Evolutionary conservation across 2,113 vertebrate genomes (phyloP), one percentile per base, ranked within the genome.

Genomic region (Prietella phreatophila): DNA sequence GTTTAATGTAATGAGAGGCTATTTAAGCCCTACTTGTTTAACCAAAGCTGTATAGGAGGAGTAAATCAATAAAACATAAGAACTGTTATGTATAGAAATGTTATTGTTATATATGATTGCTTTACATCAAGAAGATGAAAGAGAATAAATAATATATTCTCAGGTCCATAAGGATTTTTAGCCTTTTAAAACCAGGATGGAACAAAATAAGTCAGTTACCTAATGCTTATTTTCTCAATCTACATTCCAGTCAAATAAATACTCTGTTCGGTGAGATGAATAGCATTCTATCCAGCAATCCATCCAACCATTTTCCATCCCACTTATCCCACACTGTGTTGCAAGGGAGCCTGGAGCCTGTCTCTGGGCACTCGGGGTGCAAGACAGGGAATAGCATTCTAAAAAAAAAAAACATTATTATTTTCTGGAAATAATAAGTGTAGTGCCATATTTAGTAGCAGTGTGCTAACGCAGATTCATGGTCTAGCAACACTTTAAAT

Each of bases 1-100:
- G 82, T 90, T 91, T 88, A 88, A 85, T 85, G 87, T 83, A 76
- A 61, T 85, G 87, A 87, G 53, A 82, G 86, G n/a, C 55, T 84
- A 85, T 82, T 71, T 85, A 36, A 85, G 88, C 71, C 80, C 19
- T 87, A 87, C 61, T 83, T 87, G 76, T 83, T 88, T 82, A 80
- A 56, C 69, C 56, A 42, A 81, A 84, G 36, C 86, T 61, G 47
- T 76, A 15, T 25, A 58, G n/a, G 27, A 58, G 15, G 3, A 82
- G 33, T 42, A 22, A 61, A 61, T 33, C 2, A 82, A 47, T 14
- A 39, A 82, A 86, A 84, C 47, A 80, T 36, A 83, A 85, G 42
- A 36, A 67, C 61, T 81, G 56, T n/a, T 61, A 47, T 85, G 67
- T 87, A 63, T 71, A 55, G 83, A 80, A 83, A 86, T 87, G 78